Evolutionary conservation across 2,113 vertebrate genomes (phyloP).

Genomic region (Hemicordylus capensis): DNA sequence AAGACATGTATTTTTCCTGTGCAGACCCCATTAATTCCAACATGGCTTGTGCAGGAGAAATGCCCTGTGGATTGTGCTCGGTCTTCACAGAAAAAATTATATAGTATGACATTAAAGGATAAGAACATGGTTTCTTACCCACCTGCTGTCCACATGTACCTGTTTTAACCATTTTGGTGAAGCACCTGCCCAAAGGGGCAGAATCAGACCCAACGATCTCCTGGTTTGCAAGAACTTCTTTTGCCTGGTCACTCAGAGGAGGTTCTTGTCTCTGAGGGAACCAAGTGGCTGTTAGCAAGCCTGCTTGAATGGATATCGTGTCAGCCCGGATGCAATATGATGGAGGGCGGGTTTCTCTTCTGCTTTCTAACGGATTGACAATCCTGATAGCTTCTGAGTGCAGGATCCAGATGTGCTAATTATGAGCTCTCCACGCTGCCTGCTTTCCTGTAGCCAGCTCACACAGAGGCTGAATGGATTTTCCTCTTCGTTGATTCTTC

Average conservation of each 20-base stretch:
- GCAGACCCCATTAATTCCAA: background rate
- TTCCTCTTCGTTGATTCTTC: background rate
- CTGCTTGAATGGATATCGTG: background rate
- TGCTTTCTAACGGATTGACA: too few relatives aligned
- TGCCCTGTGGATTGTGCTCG: background rate
- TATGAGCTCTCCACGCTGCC: background rate
- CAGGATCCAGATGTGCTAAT: background rate
- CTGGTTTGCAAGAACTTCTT: background rate
- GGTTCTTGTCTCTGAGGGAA: background rate
- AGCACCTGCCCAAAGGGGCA: background rate
- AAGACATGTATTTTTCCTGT: background rate
- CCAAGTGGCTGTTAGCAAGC: background rate
- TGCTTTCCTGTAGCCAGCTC: background rate
- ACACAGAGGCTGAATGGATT: background rate
- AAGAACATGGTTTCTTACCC: too few relatives aligned
- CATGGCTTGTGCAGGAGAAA: background rate
- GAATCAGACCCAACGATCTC: background rate
- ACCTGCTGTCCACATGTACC: background rate
- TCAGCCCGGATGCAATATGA: background rate
- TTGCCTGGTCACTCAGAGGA: background rate
- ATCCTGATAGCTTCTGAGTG: background rate
- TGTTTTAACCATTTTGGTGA: background rate
- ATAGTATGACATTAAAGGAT: too few relatives aligned
- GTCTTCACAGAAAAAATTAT: too few relatives aligned
- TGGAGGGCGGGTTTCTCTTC: background rate